Base-by-base conservation (phyloP, 2,113 vertebrate species). In the Ellobius talpinus region DNA sequence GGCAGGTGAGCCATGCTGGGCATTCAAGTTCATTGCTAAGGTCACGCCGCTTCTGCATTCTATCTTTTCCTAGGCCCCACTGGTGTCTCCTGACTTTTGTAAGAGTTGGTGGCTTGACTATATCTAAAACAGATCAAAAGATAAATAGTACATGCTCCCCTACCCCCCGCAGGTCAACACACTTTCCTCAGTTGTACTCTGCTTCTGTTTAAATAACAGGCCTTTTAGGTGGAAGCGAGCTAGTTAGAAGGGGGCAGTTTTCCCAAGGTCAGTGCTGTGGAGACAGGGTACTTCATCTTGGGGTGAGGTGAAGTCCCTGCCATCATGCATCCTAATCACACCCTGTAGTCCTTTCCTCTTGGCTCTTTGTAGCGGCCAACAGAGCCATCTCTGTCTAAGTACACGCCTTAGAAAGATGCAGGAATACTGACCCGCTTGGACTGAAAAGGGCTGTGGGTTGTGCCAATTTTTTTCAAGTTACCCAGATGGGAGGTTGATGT, bases 301-400 rank as follows among this genome's bases (percentile, higher is more conserved):
- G 31, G 19, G 31, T 36, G n/a, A 33, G n/a, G 33, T 33, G 52
- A 93, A 24, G 52, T 50, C 42, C 21, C 66, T 81, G 16, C 90
- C 52, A 4, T 36, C 31, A 29, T 33, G 24, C 16, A 19, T 7
- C 11, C 21, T 33, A 58, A 45, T 2, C 39, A 65, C 14, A 33
- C 7, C 2, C 0, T 7, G 23, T 31, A 7, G 14, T 58, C 50
- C 90, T 91, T 2, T 0, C 26, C 1, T 0, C n/a, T 55, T 1
- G 36, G 4, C 16, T 17, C n/a, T 66, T 86, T 33, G 66, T 45
- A 26, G 66, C 63, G 63, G 39, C 65, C 72, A 16, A 3, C 29
- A 5, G 50, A 65, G 31, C 58, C 55, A 1, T 76, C 55, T 65
- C 68, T 93, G 16, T 63, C 87, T 17, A 23, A 9, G 70, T n/a